These are phyloP conservation scores for Alloplasta piceator DNA, from an alignment of 2,888 invertebrate genomes.

Conservation along the genomic window DNA sequence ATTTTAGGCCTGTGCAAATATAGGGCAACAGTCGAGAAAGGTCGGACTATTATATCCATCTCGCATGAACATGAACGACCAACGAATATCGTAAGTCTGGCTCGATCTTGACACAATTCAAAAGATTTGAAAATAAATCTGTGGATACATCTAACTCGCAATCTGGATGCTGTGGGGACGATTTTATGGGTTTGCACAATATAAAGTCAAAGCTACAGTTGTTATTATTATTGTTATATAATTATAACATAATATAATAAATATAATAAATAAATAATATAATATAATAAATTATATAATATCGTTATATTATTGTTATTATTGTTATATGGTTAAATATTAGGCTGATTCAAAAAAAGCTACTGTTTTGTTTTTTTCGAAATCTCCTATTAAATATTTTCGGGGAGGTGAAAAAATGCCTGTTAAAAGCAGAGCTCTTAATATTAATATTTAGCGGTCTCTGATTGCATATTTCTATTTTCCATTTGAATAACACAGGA, in stretches of 20 bases:
- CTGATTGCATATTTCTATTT: no score
- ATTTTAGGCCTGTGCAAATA: slow-evolving; percentile 61
- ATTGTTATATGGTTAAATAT: no score
- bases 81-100: slow-evolving; percentile 13
- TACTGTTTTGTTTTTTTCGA: no score
- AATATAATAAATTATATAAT: slow-evolving; percentile 5
- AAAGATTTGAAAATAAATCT: slow-evolving; percentile 25
- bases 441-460: no score
- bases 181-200: background rate
- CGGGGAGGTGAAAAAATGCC: no score
- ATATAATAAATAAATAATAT: no score
- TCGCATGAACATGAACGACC: slow-evolving; percentile 18
- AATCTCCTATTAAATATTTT: no score
- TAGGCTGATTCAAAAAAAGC: no score
- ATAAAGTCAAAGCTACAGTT: background rate
- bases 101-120: slow-evolving; percentile 54
- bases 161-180: slow-evolving; percentile 1
- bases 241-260: no score
- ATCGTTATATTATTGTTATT: no score
- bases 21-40: slow-evolving; percentile 35
- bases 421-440: no score
- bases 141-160: background rate
- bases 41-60: slow-evolving; percentile 20
- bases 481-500: no score
- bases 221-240: background rate